A percentile compares a stretch with the other conserved stretches of the same genome.
Conservation (phyloP, 2,888 invertebrate genomes). For the Eristalis tenax region DNA sequence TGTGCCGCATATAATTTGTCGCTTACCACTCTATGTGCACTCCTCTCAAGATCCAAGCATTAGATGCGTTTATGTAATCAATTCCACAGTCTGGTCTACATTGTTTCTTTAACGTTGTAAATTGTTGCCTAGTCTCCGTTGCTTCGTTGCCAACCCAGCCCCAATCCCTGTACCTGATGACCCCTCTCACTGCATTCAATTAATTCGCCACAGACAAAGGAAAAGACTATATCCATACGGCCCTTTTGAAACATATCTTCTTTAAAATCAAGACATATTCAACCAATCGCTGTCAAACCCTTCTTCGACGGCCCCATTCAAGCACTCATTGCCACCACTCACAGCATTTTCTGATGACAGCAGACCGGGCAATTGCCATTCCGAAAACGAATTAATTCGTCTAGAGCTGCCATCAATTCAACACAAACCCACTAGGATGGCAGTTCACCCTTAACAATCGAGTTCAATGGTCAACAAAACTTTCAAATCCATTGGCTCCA, state of each 20-base stretch:
- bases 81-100: no score
- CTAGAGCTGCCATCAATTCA: neutral
- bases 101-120: no score
- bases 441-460: conserved; percentile 2
- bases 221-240: neutral
- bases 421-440: neutral
- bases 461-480: conserved; percentile 37
- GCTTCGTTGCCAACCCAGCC: no score
- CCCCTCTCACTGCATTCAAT: no score
- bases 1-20: no score
- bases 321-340: neutral
- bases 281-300: neutral
- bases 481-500: conserved; percentile 44
- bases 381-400: neutral
- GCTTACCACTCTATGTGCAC: no score
- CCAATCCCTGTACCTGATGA: no score
- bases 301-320: neutral
- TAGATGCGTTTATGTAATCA: no score
- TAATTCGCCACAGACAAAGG: no score
- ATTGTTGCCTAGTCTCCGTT: no score
- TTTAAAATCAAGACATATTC: neutral
- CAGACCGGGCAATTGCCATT: neutral
- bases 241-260: neutral
- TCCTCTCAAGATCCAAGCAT: no score
- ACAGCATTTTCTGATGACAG: neutral